Percentiles rank a stretch among this genome's conserved stretches.
phyloP scores from a whole-genome alignment of 2,113 vertebrate genomes.

The Chaetops frenatus region DNA sequence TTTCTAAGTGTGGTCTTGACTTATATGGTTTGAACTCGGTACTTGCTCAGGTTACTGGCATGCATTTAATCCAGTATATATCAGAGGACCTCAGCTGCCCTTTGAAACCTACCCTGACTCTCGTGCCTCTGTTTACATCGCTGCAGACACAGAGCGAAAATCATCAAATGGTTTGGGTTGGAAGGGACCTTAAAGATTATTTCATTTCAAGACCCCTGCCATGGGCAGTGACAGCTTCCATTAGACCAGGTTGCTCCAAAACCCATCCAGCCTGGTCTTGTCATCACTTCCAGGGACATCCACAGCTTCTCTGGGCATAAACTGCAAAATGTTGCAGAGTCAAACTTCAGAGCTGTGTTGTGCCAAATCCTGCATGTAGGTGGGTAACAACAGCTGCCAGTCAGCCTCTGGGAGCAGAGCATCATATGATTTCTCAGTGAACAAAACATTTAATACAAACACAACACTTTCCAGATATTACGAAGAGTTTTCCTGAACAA shows the following conservation, averaged over 20 bases:
- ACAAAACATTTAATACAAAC: conserved; percentile 45
- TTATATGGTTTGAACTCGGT: background rate
- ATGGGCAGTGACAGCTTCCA: background rate
- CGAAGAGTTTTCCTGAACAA: background rate
- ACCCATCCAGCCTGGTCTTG: background rate
- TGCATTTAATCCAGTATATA: background rate
- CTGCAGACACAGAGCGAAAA: background rate
- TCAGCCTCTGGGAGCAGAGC: background rate
- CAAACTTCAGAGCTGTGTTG: background rate
- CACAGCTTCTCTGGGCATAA: background rate
- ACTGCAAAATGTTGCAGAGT: background rate
- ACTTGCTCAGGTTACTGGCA: background rate
- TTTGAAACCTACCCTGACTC: background rate
- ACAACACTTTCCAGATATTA: background rate
- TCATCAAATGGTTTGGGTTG: background rate
- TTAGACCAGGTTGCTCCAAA: background rate
- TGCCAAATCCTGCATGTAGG: background rate
- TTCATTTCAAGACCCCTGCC: background rate
- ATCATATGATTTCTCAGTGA: conserved; percentile 5
- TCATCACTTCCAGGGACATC: background rate
- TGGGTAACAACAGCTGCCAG: conserved; percentile 22
- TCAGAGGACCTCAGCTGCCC: background rate
- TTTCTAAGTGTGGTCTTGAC: background rate
- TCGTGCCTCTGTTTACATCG: background rate
- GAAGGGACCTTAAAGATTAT: background rate